Evolutionary conservation across 2,888 invertebrate genomes (phyloP).

Genomic region (Pristionchus fissidentatus): DNA sequence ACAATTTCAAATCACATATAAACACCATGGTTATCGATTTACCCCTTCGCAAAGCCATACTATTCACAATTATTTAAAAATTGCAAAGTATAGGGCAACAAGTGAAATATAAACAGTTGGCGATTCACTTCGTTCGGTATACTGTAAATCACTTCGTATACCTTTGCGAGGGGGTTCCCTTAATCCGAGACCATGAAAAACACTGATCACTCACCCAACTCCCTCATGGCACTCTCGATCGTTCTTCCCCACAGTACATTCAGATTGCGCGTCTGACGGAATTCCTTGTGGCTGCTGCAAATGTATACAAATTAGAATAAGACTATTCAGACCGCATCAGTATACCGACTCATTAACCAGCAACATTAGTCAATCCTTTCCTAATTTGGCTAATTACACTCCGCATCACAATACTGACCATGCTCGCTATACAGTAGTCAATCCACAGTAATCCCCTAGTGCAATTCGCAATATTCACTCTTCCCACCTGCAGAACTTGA

Average conservation of each 20-base stretch:
- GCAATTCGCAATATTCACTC: neutral
- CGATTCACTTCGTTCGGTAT: no score
- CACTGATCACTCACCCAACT: conserved; percentile 35
- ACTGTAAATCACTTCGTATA: no score
- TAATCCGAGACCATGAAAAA: neutral
- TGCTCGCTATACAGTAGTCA: neutral
- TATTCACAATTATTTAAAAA: no score
- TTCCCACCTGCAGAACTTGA: conserved; percentile 46
- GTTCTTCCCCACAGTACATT: conserved; percentile 41
- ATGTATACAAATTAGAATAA: neutral
- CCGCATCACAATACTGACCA: neutral
- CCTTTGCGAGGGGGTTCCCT: no score
- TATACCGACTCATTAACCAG: neutral
- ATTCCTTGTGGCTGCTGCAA: neutral
- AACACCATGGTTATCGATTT: no score
- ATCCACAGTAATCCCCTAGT: neutral
- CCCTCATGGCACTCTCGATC: conserved; percentile 26
- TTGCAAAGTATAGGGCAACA: no score
- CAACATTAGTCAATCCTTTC: neutral
- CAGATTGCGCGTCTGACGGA: conserved; percentile 29
- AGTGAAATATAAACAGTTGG: no score
- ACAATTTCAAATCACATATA: no score
- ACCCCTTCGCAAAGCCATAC: no score
- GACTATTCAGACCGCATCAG: no score
- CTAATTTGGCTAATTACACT: neutral